Base-by-base conservation (phyloP, 2,113 vertebrate species). In the Enhydra lutris region DNA sequence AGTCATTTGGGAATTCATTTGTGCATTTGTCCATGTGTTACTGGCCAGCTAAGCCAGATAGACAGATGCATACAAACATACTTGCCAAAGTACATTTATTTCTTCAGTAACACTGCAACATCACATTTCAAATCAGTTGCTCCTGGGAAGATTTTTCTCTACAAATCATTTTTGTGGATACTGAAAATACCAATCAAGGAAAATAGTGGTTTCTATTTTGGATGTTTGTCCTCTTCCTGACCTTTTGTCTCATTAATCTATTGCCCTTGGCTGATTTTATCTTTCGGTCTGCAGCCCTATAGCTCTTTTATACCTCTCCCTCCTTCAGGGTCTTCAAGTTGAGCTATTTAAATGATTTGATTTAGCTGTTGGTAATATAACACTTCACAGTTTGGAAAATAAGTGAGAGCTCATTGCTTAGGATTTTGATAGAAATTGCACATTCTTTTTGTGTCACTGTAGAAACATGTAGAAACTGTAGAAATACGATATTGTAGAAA, bases 71-170 rank as follows among this genome's bases (percentile, higher is more conserved):
- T 89, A 7, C 26, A 95, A 50, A 95, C 39, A 9, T 73, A 52
- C 6, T 34, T 67, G 8, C 34, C 13, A 59, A 23, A 52, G 23
- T 52, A 67, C 9, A 89, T 63, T 69, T 84, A 52, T 78, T 93
- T 97, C 78, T 80, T 92, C 12, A 87, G 36, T 52, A 87, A 42
- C 6, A 36, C 39, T 21, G 14, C 3, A 82, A 4, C 21, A 18
- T 84, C 15, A 47, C 18, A 31, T 87, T 92, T 63, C 82, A 90
- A 26, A 34, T 87, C 29, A 78, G 13, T 89, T 81, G 5, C 50
- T 93, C 55, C 78, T 92, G 69, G 57, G n/a, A 88, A 92, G 42
- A 31, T 96, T 82, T 94, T 94, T 92, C 34, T 84, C 59, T 85
- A 42, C 39, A 86, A 12, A 47, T 73, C 24, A 29, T 79, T 34